Evolutionary conservation across 2,113 vertebrate genomes (phyloP).

Genomic region (Nettapus auritus): DNA sequence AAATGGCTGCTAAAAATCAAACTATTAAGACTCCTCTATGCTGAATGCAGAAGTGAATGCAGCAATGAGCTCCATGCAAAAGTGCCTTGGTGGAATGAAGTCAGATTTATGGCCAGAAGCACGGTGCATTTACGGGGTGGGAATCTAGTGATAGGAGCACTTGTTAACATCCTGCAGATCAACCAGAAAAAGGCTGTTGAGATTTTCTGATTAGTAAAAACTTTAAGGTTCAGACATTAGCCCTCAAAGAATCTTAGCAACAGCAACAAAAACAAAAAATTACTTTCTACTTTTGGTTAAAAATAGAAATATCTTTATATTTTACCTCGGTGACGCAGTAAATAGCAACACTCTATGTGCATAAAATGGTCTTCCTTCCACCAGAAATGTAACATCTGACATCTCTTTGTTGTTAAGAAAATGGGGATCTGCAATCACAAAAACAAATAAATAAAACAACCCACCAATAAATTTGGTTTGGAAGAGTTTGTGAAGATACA

Average conservation of each 20-base stretch:
- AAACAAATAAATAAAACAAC: neutral
- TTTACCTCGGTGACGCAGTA: constrained; percentile 93
- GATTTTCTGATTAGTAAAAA: neutral
- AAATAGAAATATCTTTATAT: neutral
- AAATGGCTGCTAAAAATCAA: neutral
- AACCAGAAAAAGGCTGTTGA: neutral
- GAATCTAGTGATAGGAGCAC: neutral
- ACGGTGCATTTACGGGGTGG: neutral
- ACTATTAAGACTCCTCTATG: neutral
- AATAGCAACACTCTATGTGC: constrained; percentile 96
- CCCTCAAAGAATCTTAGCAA: neutral
- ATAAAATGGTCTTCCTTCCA: constrained; percentile 96
- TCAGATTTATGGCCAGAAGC: neutral
- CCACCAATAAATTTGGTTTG: neutral
- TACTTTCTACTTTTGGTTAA: neutral
- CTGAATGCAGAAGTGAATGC: neutral
- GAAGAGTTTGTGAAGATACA: neutral
- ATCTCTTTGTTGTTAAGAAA: constrained; percentile 99
- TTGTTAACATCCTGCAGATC: neutral
- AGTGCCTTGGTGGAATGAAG: neutral
- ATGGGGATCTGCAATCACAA: constrained; percentile 87
- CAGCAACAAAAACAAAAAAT: neutral
- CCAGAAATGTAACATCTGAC: constrained; percentile 98
- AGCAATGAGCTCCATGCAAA: neutral
- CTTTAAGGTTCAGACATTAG: neutral